Base-by-base conservation (phyloP, 2,888 invertebrate species). In the Synergus japonicus region DNA sequence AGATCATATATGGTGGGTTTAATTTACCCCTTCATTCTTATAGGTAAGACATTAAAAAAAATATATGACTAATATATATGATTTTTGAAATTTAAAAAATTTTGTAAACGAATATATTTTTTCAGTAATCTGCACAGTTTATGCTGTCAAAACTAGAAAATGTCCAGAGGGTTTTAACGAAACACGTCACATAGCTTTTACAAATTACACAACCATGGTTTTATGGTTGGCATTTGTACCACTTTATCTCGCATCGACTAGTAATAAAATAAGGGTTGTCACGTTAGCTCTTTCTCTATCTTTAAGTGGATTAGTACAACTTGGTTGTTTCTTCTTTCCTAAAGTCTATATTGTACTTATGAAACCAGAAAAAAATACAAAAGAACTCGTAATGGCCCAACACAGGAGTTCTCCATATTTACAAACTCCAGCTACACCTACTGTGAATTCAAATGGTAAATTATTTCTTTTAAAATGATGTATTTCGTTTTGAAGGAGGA, bases 101-200 rank as follows among this genome's bases (percentile, higher is more conserved):
- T 77, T 54, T 9, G 12, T 12, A 1, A 29, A 63, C 63, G 8
- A 67, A 43, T 22, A 54, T 65, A 60, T 77, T 49, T 66, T 84
- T 82, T 2, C 87, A 92, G 92, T 89, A 3, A 87, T 92, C 60
- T 94, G 94, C 87, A 93, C 94, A 0, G 90, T 93, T 12, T 94
- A 94, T 86, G 94, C 94, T 18, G 91, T 94, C 79, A 93, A 93
- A 86, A 94, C 94, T 9, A 88, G 94, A 76, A 94, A 94, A 86
- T 94, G 94, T 83, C 94, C 94, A 0, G 94, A 93, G 80, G 94
- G 94, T 1, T 94, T 94, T 89, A 94, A 94, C 88, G 94, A 94
- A 88, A 93, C 94, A 0, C 92, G 93, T 12, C 93, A 93, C 86
- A 93, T 94, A 79, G 93, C 93, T 8, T 94, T 94, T 87, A 94